Conservation (phyloP, 2,888 invertebrate genomes). For the Eristalinus aeneus region DNA sequence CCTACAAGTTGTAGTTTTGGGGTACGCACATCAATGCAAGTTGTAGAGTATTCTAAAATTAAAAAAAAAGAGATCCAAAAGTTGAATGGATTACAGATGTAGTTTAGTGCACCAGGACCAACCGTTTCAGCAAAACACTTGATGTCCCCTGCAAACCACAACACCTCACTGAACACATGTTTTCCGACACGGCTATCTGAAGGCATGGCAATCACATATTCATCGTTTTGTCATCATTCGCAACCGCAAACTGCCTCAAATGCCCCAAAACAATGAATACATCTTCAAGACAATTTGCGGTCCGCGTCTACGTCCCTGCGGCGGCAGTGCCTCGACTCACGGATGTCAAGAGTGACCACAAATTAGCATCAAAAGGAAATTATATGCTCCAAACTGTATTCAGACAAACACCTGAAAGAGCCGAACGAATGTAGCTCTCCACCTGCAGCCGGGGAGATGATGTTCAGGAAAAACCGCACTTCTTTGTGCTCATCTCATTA, state of each 20-base stretch:
- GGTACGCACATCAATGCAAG: too few species aligned
- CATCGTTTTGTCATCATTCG: slow-evolving; percentile 39
- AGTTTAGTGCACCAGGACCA: too few species aligned
- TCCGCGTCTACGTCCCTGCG: neutral
- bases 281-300: slow-evolving; percentile 28
- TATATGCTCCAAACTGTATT: slow-evolving; percentile 11
- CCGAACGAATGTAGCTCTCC: neutral
- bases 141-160: neutral
- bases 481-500: slow-evolving; percentile 13
- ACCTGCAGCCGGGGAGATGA: slow-evolving; percentile 18
- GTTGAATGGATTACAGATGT: too few species aligned
- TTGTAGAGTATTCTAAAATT: too few species aligned
- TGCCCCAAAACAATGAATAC: neutral
- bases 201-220: slow-evolving; percentile 11
- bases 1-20: too few species aligned
- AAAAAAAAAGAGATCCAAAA: too few species aligned
- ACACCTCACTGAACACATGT: neutral
- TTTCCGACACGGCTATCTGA: neutral
- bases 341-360: slow-evolving; percentile 46
- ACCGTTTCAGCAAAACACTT: too few species aligned
- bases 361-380: slow-evolving; percentile 36
- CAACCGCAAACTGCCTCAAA: slow-evolving; percentile 15
- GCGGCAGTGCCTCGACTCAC: neutral
- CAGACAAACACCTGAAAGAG: neutral
- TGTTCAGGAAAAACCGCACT: neutral